phyloP scores from a whole-genome alignment of 2,888 invertebrate species.

The Dolomedes plantarius region DNA sequence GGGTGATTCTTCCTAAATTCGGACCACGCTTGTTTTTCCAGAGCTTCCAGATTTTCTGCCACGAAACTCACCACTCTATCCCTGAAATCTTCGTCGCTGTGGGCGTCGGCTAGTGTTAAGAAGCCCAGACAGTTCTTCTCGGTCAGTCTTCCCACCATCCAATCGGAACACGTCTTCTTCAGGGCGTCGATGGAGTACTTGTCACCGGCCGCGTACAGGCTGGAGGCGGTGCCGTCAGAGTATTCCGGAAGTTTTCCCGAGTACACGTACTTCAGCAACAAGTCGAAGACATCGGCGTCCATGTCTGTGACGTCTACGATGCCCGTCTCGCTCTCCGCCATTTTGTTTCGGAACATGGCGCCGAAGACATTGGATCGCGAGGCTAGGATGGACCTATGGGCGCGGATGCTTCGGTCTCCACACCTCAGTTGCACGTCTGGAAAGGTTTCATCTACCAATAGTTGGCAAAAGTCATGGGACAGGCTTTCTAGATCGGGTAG shows the following conservation, averaged over 20 bases:
- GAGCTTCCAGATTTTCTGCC: not conserved
- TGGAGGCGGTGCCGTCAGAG: not conserved
- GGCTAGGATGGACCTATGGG: not conserved
- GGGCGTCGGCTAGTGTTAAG: not conserved
- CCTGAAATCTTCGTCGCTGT: not conserved
- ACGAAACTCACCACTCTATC: not conserved
- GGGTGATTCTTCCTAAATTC: no score
- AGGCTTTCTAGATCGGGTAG: no score
- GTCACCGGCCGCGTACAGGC: not conserved
- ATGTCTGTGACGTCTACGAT: not conserved
- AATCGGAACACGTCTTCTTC: not conserved
- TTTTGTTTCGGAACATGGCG: not conserved
- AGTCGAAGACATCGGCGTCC: not conserved
- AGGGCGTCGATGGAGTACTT: not conserved
- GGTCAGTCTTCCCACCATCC: not conserved
- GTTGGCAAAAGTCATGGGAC: no score
- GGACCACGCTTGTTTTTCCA: no score
- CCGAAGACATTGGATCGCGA: not conserved
- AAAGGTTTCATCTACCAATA: no score
- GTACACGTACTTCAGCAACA: not conserved
- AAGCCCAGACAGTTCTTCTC: not conserved
- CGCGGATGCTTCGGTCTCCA: not conserved
- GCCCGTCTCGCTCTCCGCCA: not conserved
- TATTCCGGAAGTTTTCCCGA: not conserved
- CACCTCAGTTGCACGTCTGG: no score